Evolutionary conservation across 2,797 vertebrate species (phyloP).

Genomic region (Phalloptychus januarius): DNA sequence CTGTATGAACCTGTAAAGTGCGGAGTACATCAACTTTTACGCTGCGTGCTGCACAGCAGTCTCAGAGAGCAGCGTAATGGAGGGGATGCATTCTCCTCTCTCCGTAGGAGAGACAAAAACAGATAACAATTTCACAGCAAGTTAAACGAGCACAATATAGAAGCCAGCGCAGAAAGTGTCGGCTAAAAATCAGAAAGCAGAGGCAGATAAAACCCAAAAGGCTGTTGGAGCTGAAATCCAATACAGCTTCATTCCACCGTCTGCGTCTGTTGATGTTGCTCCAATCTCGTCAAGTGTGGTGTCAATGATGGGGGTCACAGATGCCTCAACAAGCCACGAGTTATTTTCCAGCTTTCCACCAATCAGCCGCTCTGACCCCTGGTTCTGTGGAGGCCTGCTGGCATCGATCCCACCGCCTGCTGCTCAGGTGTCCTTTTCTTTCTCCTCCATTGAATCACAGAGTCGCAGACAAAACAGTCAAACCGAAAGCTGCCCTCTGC

Average conservation of each 20-base stretch:
- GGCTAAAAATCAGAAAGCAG: conserved; percentile 30
- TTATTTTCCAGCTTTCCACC: conserved; percentile 59
- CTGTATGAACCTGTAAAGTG: background rate
- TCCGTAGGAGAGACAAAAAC: conserved; percentile 30
- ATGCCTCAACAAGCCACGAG: conserved; percentile 30
- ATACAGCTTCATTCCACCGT: conserved; percentile 27
- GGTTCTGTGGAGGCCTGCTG: conserved; percentile 34
- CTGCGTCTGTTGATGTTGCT: conserved; percentile 41
- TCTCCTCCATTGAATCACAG: conserved; percentile 42
- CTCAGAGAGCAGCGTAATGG: conserved; percentile 14
- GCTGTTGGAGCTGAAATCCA: conserved; percentile 44
- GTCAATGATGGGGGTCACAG: conserved; percentile 55
- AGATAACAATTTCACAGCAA: conserved; percentile 50
- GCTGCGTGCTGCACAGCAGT: conserved; percentile 26
- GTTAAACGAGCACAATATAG: conserved; percentile 45
- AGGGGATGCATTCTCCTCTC: conserved; percentile 40
- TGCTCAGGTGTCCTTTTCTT: conserved; percentile 57
- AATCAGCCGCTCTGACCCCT: conserved; percentile 62
- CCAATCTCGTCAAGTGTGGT: conserved; percentile 46
- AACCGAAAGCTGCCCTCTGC: conserved; percentile 53
- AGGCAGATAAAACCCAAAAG: conserved; percentile 40
- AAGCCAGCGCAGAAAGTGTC: conserved; percentile 17
- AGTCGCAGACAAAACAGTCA: conserved; percentile 23
- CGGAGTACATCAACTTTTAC: conserved; percentile 13
- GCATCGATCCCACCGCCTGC: conserved; percentile 59